A percentile compares a stretch with the other conserved stretches of the same genome.
Conservation (phyloP, 2,888 invertebrate species). For the Serrognathus titanus region DNA sequence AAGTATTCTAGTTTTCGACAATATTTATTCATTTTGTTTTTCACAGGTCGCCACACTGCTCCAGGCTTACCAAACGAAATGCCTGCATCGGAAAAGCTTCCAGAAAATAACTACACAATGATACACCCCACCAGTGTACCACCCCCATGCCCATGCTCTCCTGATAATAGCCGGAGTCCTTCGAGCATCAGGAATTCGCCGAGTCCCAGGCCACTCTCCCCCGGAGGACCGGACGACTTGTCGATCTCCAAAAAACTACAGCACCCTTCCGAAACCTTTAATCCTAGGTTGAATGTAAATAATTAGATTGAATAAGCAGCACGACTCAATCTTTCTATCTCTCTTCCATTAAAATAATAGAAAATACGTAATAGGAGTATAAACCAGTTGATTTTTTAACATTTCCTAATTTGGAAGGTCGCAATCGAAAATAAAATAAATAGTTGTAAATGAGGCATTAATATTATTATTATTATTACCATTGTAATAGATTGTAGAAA, state of each 20-base stretch:
- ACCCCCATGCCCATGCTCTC: constrained; percentile 42
- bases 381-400: no score
- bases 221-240: constrained; percentile 44
- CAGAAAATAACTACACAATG: constrained; percentile 32
- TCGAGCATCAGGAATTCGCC: constrained; percentile 36
- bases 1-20: no score
- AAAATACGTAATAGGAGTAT: no score
- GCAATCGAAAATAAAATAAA: no score
- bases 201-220: constrained; percentile 39
- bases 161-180: constrained; percentile 37
- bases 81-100: constrained; percentile 26
- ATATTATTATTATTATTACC: no score
- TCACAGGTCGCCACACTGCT: constrained; percentile 15
- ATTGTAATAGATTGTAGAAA: no score
- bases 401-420: no score
- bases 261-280: constrained; percentile 11
- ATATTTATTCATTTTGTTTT: no score
- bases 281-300: constrained; percentile 22
- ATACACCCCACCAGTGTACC: constrained; percentile 34
- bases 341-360: no score
- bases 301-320: constrained; percentile 13
- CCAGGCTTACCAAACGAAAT: constrained; percentile 20
- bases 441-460: no score
- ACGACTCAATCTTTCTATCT: not conserved
- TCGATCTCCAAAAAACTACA: constrained; percentile 34